Conservation (phyloP, 2,888 invertebrate species). For the Napeogenes inachia region DNA sequence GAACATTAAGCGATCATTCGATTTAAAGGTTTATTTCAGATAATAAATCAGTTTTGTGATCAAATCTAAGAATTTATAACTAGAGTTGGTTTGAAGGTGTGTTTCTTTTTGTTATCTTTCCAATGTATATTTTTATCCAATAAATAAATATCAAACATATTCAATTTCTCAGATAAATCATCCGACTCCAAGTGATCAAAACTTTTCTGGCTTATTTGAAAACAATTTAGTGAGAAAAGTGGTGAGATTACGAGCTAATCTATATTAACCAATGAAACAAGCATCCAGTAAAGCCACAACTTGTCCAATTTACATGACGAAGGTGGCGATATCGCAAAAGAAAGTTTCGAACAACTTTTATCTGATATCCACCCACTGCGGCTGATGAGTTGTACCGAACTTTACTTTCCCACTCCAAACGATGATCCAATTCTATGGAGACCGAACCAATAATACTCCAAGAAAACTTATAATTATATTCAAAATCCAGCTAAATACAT, state of each 20-base stretch:
- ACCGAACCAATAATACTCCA: constrained; percentile 14
- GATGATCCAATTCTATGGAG: constrained; percentile 39
- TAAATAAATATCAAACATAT: constrained; percentile 2
- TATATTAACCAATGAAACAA: constrained; percentile 67
- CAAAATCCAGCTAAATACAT: constrained; percentile 7
- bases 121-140: not conserved
- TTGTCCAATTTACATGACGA: constrained; percentile 75
- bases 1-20: constrained; percentile 26
- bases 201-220: constrained; percentile 41
- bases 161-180: constrained; percentile 9
- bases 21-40: constrained; percentile 21
- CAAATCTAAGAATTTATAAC: no score
- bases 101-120: no score
- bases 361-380: constrained; percentile 68
- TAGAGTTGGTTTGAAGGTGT: no score
- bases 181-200: constrained; percentile 24
- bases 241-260: constrained; percentile 64
- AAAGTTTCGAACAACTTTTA: constrained; percentile 72
- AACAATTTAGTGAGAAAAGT: constrained; percentile 56
- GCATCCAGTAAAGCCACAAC: constrained; percentile 60
- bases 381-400: constrained; percentile 73
- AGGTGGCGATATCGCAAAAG: constrained; percentile 75
- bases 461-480: constrained; percentile 5
- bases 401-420: constrained; percentile 64
- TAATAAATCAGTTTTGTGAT: constrained; percentile 3